Percentiles rank a stretch among this genome's conserved stretches.
Conservation (phyloP, 1,140 invertebrate genomes). For the Procambarus virginalis region DNA sequence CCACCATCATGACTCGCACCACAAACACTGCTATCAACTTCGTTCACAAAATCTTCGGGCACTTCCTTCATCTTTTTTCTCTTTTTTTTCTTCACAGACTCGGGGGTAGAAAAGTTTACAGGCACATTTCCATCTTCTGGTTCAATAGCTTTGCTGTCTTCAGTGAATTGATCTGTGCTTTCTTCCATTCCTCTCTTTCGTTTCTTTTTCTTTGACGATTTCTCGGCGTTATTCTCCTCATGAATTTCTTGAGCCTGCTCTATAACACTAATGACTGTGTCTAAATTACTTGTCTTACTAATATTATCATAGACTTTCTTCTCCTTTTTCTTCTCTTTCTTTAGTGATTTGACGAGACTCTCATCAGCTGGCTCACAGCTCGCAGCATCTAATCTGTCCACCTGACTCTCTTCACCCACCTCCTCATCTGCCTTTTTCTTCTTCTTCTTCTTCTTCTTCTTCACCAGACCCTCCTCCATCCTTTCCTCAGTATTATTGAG, state of each 20-base stretch:
- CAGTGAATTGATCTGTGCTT: neutral
- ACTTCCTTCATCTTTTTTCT: neutral
- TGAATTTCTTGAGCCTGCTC: too few relatives aligned
- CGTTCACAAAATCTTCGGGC: neutral
- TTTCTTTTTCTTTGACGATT: neutral
- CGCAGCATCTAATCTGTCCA: neutral
- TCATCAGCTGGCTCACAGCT: neutral
- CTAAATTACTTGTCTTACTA: neutral
- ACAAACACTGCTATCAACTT: neutral
- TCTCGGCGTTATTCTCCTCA: neutral
- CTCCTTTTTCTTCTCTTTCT: neutral
- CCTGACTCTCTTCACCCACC: neutral
- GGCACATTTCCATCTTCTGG: neutral
- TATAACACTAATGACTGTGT: neutral
- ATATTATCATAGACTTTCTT: neutral
- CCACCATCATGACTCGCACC: neutral
- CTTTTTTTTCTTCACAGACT: neutral
- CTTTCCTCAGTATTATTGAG: neutral
- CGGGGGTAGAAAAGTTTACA: neutral
- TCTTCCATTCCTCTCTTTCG: neutral
- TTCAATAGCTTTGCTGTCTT: neutral
- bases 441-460: conserved; percentile 22
- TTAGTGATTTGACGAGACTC: neutral
- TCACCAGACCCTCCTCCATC: neutral
- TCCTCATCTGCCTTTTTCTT: neutral